Evolutionary conservation across 2,797 vertebrate species (phyloP).

Genomic region (Champsocephalus gunnari): DNA sequence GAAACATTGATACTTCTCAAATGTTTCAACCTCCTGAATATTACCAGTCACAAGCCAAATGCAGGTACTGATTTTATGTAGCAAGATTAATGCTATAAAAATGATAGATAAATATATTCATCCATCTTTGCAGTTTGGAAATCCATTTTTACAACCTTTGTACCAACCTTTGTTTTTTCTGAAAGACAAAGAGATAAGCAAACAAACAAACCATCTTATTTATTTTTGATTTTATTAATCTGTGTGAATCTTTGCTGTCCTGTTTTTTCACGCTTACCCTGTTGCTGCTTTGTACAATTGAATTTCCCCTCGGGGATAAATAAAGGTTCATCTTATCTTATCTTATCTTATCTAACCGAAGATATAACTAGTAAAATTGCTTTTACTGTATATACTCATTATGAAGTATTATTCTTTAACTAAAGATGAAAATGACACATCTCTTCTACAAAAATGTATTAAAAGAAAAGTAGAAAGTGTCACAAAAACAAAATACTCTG

Average conservation of each 20-base stretch:
- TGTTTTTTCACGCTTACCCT: no score
- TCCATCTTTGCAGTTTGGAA: neutral
- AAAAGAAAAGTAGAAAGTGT: neutral
- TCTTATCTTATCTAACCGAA: no score
- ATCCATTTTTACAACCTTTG: no score
- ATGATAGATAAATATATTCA: neutral
- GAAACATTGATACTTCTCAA: neutral
- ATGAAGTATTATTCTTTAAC: neutral
- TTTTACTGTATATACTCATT: neutral
- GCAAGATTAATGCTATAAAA: neutral
- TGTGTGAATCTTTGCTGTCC: no score
- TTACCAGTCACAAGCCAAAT: neutral
- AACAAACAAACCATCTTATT: no score
- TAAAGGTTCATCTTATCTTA: no score
- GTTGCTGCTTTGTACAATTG: no score
- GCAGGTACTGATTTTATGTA: neutral
- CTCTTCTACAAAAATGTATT: neutral
- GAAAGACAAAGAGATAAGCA: no score
- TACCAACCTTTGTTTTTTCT: no score
- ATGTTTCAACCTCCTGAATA: slow-evolving; percentile 1
- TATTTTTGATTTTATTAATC: no score
- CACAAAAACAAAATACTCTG: neutral
- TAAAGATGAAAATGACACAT: neutral
- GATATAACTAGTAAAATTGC: no score
- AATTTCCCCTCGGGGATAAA: no score